These are phyloP conservation scores for Zoanthus sansibaricus DNA, from an alignment of 92 coral and sea anemone species.

Conservation along the genomic window DNA sequence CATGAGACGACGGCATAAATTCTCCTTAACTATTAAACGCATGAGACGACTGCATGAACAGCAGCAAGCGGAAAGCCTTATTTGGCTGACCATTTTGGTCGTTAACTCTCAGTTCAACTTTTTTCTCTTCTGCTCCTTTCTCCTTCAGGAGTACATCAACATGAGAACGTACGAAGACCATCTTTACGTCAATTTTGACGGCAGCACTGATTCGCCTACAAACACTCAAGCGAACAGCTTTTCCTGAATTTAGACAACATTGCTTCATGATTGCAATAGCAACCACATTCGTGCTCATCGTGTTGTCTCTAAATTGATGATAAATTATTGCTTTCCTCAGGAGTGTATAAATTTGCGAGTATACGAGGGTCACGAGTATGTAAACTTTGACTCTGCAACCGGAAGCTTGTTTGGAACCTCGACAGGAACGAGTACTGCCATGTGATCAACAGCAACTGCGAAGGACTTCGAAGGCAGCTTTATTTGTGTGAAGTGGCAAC, in stretches of 20 bases:
- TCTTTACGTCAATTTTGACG: constrained; percentile 95
- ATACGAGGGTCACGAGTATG: constrained; percentile 92
- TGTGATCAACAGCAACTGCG: constrained; percentile 6
- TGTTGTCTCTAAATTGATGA: constrained; percentile 44
- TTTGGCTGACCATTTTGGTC: constrained; percentile 3
- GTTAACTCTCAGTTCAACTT: constrained; percentile 9
- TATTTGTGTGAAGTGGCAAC: background rate
- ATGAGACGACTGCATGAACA: constrained; percentile 17
- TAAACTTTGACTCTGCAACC: constrained; percentile 89
- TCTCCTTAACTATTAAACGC: background rate
- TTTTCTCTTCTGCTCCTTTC: constrained; percentile 64
- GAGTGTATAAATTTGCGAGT: constrained; percentile 94
- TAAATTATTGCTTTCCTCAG: constrained; percentile 76
- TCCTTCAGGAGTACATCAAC: constrained; percentile 87
- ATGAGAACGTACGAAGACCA: constrained; percentile 93
- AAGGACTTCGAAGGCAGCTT: background rate
- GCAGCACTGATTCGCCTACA: constrained; percentile 57
- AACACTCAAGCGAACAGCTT: constrained; percentile 40
- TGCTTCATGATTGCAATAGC: constrained; percentile 16
- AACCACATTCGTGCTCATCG: background rate
- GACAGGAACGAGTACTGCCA: constrained; percentile 25
- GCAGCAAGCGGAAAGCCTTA: constrained; percentile 20
- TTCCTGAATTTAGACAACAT: constrained; percentile 37
- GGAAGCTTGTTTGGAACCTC: constrained; percentile 56
- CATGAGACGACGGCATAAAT: too few relatives aligned